phyloP scores from a whole-genome alignment of 2,888 invertebrate species.

The Caenorhabditis sinica region DNA sequence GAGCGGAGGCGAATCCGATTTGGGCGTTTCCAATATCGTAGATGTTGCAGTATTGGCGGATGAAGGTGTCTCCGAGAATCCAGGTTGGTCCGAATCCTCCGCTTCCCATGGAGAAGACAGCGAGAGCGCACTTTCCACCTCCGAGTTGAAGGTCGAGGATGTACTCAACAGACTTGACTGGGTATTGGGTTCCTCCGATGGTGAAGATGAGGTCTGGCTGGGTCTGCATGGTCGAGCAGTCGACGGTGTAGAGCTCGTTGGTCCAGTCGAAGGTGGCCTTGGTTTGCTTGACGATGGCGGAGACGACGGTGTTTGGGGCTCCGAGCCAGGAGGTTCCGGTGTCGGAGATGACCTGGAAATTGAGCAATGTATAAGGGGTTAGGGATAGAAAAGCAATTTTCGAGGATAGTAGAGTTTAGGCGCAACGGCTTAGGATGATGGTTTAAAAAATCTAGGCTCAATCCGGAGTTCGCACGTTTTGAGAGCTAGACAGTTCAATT shows the following conservation, averaged over 20 bases:
- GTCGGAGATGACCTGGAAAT: slow-evolving; percentile 77
- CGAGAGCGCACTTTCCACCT: slow-evolving; percentile 68
- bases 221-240: slow-evolving; percentile 69
- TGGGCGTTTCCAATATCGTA: slow-evolving; percentile 67
- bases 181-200: slow-evolving; percentile 76
- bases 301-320: slow-evolving; percentile 68
- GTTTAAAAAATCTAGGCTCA: too few species aligned
- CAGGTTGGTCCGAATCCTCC: slow-evolving; percentile 72
- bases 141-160: slow-evolving; percentile 77
- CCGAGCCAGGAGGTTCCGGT: slow-evolving; percentile 80
- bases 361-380: too few species aligned
- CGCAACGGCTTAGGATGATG: too few species aligned
- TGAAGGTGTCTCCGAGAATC: slow-evolving; percentile 75
- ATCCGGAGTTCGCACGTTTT: too few species aligned
- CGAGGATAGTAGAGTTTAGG: too few species aligned
- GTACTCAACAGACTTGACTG: slow-evolving; percentile 78
- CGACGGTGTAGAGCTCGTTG: slow-evolving; percentile 73
- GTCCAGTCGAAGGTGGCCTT: slow-evolving; percentile 73
- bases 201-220: slow-evolving; percentile 76
- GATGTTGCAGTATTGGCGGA: slow-evolving; percentile 72
- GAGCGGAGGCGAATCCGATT: slow-evolving; percentile 68
- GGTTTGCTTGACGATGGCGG: slow-evolving; percentile 70
- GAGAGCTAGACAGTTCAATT: too few species aligned
- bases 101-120: slow-evolving; percentile 67
- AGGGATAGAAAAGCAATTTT: too few species aligned